Conservation (phyloP, 2,888 invertebrate species). For the Caenorhabditis sulstoni region DNA sequence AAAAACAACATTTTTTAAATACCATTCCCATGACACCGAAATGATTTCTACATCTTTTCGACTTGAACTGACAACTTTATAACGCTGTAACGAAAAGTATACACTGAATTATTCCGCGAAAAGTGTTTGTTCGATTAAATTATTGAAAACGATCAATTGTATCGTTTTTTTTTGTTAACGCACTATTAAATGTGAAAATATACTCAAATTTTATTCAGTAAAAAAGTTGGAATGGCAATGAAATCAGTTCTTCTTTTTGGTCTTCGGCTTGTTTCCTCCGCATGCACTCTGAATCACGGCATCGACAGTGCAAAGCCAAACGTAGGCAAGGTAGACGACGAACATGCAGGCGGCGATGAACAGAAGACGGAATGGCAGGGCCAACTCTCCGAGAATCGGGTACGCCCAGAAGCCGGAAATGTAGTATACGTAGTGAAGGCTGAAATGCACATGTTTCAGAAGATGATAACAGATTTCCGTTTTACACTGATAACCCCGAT, state of each 20-base stretch:
- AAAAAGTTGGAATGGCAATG: neutral
- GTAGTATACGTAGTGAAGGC: conserved; percentile 74
- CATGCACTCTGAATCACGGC: conserved; percentile 22
- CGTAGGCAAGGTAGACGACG: conserved; percentile 66
- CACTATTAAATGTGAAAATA: too few species aligned
- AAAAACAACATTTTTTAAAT: too few species aligned
- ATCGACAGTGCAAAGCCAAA: conserved; percentile 26
- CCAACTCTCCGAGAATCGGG: conserved; percentile 75
- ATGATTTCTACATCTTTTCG: too few species aligned
- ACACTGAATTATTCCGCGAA: too few species aligned
- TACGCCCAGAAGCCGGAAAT: conserved; percentile 77
- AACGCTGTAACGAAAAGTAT: too few species aligned
- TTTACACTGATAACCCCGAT: too few species aligned
- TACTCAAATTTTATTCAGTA: too few species aligned
- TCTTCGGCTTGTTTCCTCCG: conserved; percentile 23
- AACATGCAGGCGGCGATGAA: conserved; percentile 72
- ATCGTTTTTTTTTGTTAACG: too few species aligned
- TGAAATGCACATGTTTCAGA: conserved; percentile 52
- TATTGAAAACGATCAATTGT: too few species aligned
- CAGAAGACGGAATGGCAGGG: conserved; percentile 61
- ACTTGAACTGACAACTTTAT: too few species aligned
- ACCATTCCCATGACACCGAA: too few species aligned
- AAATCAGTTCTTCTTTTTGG: conserved; percentile 25
- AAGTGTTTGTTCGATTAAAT: too few species aligned
- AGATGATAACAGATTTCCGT: neutral